Conservation (phyloP, 2,888 invertebrate genomes). For the Nomada lathburiana region DNA sequence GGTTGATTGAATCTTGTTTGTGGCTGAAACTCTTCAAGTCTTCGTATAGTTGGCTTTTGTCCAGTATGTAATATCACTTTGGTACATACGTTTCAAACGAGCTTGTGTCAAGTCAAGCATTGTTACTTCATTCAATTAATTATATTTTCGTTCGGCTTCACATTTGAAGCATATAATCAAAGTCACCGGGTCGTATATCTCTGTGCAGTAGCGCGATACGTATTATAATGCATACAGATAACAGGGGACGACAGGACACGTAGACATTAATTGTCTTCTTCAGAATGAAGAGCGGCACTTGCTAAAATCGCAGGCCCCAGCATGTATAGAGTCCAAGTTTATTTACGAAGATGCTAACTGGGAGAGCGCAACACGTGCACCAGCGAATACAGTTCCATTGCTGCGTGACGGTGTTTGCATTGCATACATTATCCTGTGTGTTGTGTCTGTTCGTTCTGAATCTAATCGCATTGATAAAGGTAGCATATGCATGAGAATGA, state of each 20-base stretch:
- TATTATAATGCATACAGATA: neutral
- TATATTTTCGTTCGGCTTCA: neutral
- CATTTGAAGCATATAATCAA: neutral
- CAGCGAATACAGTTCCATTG: constrained; percentile 28
- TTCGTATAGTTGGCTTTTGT: constrained; percentile 51
- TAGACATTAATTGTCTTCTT: constrained; percentile 25
- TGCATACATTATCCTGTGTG: constrained; percentile 15
- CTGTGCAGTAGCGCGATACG: neutral
- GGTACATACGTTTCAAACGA: neutral
- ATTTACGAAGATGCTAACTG: constrained; percentile 70
- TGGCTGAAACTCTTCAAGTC: constrained; percentile 38
- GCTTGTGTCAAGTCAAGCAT: neutral
- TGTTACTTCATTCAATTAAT: constrained; percentile 11
- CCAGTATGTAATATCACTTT: constrained; percentile 34
- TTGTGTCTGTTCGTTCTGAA: constrained; percentile 25
- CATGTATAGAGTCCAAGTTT: constrained; percentile 63
- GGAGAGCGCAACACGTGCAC: constrained; percentile 74
- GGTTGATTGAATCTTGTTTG: constrained; percentile 57
- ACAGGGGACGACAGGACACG: neutral
- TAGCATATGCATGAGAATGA: constrained; percentile 1
- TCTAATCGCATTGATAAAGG: constrained; percentile 47
- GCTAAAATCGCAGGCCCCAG: constrained; percentile 58
- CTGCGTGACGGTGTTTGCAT: constrained; percentile 45
- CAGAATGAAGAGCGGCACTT: constrained; percentile 48
- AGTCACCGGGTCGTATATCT: neutral